These are phyloP conservation scores for Eumeta japonica DNA, from an alignment of 1,140 invertebrate species.

Conservation along the genomic window DNA sequence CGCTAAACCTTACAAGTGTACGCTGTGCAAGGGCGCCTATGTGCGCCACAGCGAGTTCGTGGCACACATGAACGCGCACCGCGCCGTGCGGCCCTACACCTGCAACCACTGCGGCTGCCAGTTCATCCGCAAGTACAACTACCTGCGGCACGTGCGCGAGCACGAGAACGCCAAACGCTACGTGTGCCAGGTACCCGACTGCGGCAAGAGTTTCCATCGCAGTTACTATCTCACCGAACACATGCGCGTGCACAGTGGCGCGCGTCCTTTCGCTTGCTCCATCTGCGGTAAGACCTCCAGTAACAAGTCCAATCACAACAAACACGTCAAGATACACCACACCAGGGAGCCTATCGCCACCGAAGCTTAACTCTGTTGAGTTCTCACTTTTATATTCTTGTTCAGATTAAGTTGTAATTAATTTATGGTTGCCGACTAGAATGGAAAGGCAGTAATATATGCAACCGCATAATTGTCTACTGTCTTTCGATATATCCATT, in stretches of 20 bases:
- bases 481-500: too few relatives aligned
- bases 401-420: too few relatives aligned
- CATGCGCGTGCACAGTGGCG: conserved; percentile 78
- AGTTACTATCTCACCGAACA: conserved; percentile 87
- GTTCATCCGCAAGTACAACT: conserved; percentile 91
- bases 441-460: too few relatives aligned
- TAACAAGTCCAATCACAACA: conserved; percentile 86
- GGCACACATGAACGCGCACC: conserved; percentile 82
- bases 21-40: conserved; percentile 79
- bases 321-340: conserved; percentile 85
- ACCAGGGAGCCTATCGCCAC: conserved; percentile 80
- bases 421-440: too few relatives aligned
- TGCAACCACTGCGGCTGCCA: conserved; percentile 92
- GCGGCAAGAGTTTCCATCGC: conserved; percentile 82
- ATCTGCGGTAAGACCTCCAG: conserved; percentile 84
- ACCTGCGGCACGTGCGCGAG: conserved; percentile 85
- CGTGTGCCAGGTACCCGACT: conserved; percentile 75
- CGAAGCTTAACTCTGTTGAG: too few relatives aligned
- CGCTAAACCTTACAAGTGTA: conserved; percentile 83
- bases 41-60: conserved; percentile 75
- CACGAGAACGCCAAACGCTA: conserved; percentile 88
- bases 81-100: conserved; percentile 77
- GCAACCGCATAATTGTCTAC: too few relatives aligned
- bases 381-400: too few relatives aligned
- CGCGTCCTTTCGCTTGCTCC: conserved; percentile 79